Base-by-base conservation (phyloP, 2,797 vertebrate species). In the Anomalospiza imberbis region DNA sequence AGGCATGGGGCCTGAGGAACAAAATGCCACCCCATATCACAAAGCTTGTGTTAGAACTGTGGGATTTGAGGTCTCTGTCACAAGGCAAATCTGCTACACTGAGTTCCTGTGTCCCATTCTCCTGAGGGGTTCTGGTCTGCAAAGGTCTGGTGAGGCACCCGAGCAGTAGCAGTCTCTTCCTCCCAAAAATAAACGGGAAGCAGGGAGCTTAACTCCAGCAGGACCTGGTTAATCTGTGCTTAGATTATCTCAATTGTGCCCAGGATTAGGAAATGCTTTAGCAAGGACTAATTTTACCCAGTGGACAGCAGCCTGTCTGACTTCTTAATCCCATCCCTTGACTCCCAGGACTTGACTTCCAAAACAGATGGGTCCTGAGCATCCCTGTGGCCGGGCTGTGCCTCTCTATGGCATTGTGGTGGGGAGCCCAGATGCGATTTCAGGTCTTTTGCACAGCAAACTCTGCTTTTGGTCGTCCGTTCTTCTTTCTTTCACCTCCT, bases 201-300 rank as follows among this genome's bases (percentile, higher is more conserved):
- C 0, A 0, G 28, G 45, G 77, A 84, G 10, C 0, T 93, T 76
- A 79, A 84, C 28, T 96, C 79, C 89, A 79, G 29, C 14, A 88
- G 72, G 83, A 87, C 89, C 85, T 74, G 71, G 93, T 94, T 95
- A 96, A 96, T 96, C 92, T 79, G 50, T 73, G 18, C n/a, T 95
- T 86, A 82, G 92, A 93, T 94, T 91, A 94, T 91, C 88, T 76
- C 88, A 82, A 3, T 53, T 88, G 86, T 0, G 0, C 76, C 75
- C 78, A 66, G 91, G 74, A 93, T 96, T 96, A 94, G 72, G 88
- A 76, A 88, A 92, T 0, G 0, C 61, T 82, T 90, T 82, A 89
- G 88, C 77, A 78, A 34, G 24, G 63, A 72, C 67, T 95, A 91
- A 94, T 93, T 1, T 88, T 22, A 26, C 79, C n/a, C 2, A 0